These are phyloP conservation scores for Chaetodon trifasciatus DNA, from an alignment of 2,797 vertebrate species.

Conservation along the genomic window DNA sequence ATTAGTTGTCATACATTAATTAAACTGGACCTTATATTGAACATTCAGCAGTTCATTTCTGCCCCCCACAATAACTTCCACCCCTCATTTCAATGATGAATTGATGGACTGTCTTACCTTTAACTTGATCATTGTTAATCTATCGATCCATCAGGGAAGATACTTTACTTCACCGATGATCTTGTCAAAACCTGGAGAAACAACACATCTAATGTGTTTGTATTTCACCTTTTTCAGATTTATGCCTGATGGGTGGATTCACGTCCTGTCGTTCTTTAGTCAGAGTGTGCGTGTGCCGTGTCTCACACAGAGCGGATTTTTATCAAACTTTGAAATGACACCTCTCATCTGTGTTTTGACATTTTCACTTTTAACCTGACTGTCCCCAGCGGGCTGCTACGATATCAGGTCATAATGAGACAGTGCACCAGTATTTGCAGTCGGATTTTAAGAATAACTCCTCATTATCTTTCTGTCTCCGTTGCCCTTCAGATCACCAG, in stretches of 20 bases:
- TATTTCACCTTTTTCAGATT: background rate
- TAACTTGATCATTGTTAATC: background rate
- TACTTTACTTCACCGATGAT: background rate
- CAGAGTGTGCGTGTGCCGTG: background rate
- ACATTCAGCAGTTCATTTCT: background rate
- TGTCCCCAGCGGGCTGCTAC: background rate
- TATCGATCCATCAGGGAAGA: background rate
- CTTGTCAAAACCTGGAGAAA: background rate
- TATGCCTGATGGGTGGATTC: background rate
- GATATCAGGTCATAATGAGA: background rate
- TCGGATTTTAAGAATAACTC: conserved; percentile 2
- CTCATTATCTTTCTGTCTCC: background rate
- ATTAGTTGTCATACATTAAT: background rate
- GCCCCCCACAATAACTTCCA: background rate
- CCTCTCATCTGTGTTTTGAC: background rate
- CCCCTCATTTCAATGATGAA: background rate
- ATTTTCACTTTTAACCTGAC: conserved; percentile 19
- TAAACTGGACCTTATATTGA: background rate
- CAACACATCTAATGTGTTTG: background rate
- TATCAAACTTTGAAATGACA: conserved; percentile 1
- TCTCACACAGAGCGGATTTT: background rate
- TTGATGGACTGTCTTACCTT: background rate
- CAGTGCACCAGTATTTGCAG: background rate
- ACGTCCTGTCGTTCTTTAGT: background rate
- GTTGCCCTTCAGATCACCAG: conserved; percentile 92